Evolutionary conservation across 2,113 vertebrate species (phyloP).

Genomic region (Otolemur garnettii): DNA sequence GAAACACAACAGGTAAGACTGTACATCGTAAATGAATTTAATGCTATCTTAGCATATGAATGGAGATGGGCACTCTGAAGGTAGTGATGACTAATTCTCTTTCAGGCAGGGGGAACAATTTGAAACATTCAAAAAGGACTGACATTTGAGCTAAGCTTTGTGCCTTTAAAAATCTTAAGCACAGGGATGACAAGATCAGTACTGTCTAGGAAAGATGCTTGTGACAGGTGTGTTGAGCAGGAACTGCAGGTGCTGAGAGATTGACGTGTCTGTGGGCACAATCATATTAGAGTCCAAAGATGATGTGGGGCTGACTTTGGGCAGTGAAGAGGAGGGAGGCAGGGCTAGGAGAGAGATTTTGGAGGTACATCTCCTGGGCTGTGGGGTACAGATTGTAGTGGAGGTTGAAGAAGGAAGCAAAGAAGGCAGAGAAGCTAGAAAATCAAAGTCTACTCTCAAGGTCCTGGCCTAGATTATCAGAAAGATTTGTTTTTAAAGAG

Average conservation of each 20-base stretch:
- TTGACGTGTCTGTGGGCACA: neutral
- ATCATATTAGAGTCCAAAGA: neutral
- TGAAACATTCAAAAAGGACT: neutral
- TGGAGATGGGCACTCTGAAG: neutral
- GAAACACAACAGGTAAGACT: accelerated
- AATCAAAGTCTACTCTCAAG: neutral
- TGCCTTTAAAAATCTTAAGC: neutral
- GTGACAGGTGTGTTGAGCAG: neutral
- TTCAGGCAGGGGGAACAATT: neutral
- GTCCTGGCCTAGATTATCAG: neutral
- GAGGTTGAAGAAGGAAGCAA: neutral
- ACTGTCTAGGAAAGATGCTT: neutral
- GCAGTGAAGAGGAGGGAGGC: neutral
- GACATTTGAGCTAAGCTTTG: constrained; percentile 16
- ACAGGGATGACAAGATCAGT: neutral
- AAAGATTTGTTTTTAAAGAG: neutral
- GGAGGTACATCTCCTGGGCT: neutral
- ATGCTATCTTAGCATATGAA: neutral
- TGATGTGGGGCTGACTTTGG: neutral
- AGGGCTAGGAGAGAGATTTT: neutral
- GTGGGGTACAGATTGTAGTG: neutral
- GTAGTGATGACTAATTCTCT: neutral
- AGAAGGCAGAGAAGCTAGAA: neutral
- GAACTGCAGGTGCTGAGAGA: neutral
- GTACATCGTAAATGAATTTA: neutral